A percentile compares a stretch with the other conserved stretches of the same genome.
phyloP scores from a whole-genome alignment of 1,140 invertebrate genomes.

The Leptonema lineaticorne region DNA sequence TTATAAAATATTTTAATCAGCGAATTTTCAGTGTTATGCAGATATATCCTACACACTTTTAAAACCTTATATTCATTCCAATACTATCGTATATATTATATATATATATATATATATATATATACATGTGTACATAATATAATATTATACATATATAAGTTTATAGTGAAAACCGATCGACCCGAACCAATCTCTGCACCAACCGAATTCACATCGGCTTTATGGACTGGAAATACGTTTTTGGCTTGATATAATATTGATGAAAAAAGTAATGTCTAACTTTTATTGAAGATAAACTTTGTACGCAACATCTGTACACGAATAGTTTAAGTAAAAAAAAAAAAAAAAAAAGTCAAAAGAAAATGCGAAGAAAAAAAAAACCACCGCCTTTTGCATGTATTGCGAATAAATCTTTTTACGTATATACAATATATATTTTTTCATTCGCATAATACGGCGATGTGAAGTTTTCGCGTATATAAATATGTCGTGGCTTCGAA shows the following conservation, averaged over 20 bases:
- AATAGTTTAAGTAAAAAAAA: constrained; percentile 4
- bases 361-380: no score
- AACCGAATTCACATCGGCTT: constrained; percentile 31
- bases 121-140: background rate
- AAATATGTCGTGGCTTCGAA: background rate
- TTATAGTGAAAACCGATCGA: background rate
- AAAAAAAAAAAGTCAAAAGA: no score
- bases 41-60: no score
- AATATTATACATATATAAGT: background rate
- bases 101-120: background rate
- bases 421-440: no score
- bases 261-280: constrained; percentile 36
- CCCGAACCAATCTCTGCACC: constrained; percentile 34
- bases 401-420: no score
- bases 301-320: constrained; percentile 23
- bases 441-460: no score
- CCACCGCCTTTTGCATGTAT: no score
- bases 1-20: no score
- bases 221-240: constrained; percentile 36
- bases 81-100: background rate
- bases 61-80: no score
- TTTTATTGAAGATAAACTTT: constrained; percentile 37
- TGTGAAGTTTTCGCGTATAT: constrained; percentile 1
- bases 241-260: constrained; percentile 37
- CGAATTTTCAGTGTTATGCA: no score